Evolutionary conservation across 1,140 invertebrate genomes (phyloP).

Genomic region (Maconellicoccus hirsutus): DNA sequence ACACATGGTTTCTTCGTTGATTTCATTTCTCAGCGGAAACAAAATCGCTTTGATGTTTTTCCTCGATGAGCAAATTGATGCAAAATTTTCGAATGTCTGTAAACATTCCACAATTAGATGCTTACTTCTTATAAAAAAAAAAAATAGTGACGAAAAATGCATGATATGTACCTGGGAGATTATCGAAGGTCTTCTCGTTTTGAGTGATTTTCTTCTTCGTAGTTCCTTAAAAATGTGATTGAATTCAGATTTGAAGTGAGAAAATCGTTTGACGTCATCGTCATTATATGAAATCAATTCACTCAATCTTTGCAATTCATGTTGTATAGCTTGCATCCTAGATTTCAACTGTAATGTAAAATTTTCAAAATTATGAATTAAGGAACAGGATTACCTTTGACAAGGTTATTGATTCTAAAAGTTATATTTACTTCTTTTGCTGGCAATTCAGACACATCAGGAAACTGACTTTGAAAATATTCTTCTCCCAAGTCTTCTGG

Average conservation of each 20-base stretch:
- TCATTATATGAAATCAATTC: slow-evolving; percentile 11
- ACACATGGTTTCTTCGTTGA: background rate
- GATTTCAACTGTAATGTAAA: background rate
- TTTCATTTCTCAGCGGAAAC: background rate
- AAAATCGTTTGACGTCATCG: slow-evolving; percentile 2
- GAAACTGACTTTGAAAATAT: slow-evolving; percentile 12
- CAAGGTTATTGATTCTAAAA: no score
- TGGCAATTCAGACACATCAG: background rate
- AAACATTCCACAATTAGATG: slow-evolving; percentile 13
- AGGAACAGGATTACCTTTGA: no score
- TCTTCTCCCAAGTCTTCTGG: slow-evolving; percentile 1
- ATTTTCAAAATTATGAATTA: no score
- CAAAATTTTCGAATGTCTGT: background rate
- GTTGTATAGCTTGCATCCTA: background rate
- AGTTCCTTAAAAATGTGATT: slow-evolving; percentile 15
- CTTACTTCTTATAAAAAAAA: no score
- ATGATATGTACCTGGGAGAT: background rate
- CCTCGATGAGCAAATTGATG: background rate
- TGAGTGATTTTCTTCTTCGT: background rate
- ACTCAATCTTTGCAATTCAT: slow-evolving; percentile 5
- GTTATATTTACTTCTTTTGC: background rate
- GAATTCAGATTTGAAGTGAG: slow-evolving; percentile 14
- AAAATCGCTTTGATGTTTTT: background rate
- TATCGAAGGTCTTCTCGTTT: background rate
- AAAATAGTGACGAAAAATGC: background rate